Percentiles rank a stretch among this genome's conserved stretches.
Conservation (phyloP, 2,113 vertebrate species). For the Albula glossodonta region DNA sequence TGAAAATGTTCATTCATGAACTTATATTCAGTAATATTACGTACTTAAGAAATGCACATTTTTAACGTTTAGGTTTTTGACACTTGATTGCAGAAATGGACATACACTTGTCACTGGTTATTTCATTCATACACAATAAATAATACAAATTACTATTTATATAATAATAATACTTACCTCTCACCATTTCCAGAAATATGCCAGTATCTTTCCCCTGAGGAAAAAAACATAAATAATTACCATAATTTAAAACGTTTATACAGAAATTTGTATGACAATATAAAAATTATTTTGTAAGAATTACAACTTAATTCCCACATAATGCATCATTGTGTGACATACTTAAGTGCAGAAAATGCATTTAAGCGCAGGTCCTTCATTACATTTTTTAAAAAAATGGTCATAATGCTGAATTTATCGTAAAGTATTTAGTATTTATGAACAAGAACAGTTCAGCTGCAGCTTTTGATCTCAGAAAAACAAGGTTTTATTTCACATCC, state of each 20-base stretch:
- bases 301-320: too few species aligned
- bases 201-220: slow-evolving; percentile 18
- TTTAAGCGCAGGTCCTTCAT: neutral
- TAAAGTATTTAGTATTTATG: too few species aligned
- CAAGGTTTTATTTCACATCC: too few species aligned
- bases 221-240: neutral
- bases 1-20: too few species aligned
- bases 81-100: neutral
- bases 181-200: slow-evolving; percentile 11
- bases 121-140: neutral
- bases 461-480: too few species aligned
- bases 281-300: too few species aligned
- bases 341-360: too few species aligned
- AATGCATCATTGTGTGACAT: too few species aligned
- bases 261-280: neutral
- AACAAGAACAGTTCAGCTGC: too few species aligned
- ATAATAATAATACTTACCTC: slow-evolving; percentile 7
- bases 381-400: neutral
- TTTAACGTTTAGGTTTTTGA: neutral
- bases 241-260: neutral
- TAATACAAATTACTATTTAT: too few species aligned
- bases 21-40: too few species aligned
- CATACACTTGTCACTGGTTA: neutral
- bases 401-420: neutral
- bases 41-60: neutral